Percentiles rank a stretch among this genome's conserved stretches.
Evolutionary conservation across 1,140 invertebrate genomes (phyloP).

Genomic region (Euwallacea fornicatus): DNA sequence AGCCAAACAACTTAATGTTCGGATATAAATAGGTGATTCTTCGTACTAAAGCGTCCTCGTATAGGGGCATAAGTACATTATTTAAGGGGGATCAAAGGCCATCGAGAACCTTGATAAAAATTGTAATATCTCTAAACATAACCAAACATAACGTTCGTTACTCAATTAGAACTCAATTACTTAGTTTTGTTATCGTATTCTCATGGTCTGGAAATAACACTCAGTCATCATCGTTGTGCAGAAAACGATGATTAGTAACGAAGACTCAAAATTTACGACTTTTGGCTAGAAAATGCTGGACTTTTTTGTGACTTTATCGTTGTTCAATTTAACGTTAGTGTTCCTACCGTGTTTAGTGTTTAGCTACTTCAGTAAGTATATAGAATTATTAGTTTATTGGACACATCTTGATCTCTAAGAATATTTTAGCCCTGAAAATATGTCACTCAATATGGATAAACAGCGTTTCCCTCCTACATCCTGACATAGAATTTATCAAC

Average conservation of each 20-base stretch:
- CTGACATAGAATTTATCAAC: conserved; percentile 63
- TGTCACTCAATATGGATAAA: conserved; percentile 46
- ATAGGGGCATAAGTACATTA: conserved; percentile 13
- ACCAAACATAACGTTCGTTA: conserved; percentile 1
- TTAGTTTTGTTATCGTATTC: conserved; percentile 17
- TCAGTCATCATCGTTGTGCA: conserved; percentile 8
- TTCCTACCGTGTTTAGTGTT: conserved; percentile 35
- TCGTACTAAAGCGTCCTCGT: too few species aligned
- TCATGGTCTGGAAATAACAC: conserved; percentile 15
- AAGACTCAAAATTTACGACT: not conserved
- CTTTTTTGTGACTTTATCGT: conserved; percentile 40
- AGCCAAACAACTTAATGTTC: too few species aligned
- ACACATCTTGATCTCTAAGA: not conserved
- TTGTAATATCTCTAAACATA: conserved; percentile 11
- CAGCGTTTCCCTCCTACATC: conserved; percentile 45
- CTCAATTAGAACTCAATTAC: conserved; percentile 4
- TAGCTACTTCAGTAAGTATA: conserved; percentile 39
- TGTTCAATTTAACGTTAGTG: conserved; percentile 38
- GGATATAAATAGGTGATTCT: too few species aligned
- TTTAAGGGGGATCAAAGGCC: conserved; percentile 20
- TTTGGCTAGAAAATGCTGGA: conserved; percentile 38
- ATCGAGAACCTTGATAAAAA: conserved; percentile 11
- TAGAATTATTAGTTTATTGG: not conserved
- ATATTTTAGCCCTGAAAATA: conserved; percentile 43
- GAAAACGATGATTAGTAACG: conserved; percentile 12